Conservation (phyloP, 2,888 invertebrate genomes). For the Tetragnatha montana region DNA sequence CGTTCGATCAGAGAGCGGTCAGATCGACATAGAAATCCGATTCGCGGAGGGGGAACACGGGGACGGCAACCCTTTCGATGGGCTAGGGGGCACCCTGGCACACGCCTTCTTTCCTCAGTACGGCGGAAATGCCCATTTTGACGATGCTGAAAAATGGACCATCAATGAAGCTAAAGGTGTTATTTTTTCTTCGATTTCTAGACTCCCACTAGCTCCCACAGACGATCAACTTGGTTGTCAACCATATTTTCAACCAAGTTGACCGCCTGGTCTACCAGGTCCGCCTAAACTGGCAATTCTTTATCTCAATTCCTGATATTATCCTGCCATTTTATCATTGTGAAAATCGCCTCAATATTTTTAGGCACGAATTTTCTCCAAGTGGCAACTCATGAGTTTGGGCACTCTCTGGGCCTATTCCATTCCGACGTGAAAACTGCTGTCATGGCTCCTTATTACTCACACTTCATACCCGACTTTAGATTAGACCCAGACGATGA, state of each 20-base stretch:
- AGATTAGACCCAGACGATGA: slow-evolving; percentile 91
- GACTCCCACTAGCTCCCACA: no score
- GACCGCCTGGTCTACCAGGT: no score
- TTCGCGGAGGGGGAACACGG: slow-evolving; percentile 95
- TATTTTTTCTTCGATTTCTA: not conserved
- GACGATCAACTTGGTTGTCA: no score
- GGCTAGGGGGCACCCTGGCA: slow-evolving; percentile 88
- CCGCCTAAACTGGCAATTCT: no score
- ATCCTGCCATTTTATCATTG: not conserved
- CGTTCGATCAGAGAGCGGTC: slow-evolving; percentile 73
- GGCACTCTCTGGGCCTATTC: slow-evolving; percentile 95
- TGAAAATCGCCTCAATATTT: not conserved
- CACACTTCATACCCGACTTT: slow-evolving; percentile 91
- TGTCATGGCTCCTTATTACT: slow-evolving; percentile 98
- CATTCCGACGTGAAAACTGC: slow-evolving; percentile 94
- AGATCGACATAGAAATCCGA: slow-evolving; percentile 81
- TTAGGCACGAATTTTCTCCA: slow-evolving; percentile 91
- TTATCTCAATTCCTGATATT: no score
- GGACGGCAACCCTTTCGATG: slow-evolving; percentile 97
- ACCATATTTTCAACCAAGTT: no score
- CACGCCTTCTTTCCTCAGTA: slow-evolving; percentile 98
- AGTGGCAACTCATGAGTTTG: slow-evolving; percentile 98
- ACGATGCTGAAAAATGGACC: slow-evolving; percentile 95
- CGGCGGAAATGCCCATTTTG: slow-evolving; percentile 98
- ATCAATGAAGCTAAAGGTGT: slow-evolving; percentile 79